A percentile compares a stretch with the other conserved stretches of the same genome.
Evolutionary conservation across 2,797 vertebrate genomes (phyloP).

Genomic region (Carcharodon carcharias): DNA sequence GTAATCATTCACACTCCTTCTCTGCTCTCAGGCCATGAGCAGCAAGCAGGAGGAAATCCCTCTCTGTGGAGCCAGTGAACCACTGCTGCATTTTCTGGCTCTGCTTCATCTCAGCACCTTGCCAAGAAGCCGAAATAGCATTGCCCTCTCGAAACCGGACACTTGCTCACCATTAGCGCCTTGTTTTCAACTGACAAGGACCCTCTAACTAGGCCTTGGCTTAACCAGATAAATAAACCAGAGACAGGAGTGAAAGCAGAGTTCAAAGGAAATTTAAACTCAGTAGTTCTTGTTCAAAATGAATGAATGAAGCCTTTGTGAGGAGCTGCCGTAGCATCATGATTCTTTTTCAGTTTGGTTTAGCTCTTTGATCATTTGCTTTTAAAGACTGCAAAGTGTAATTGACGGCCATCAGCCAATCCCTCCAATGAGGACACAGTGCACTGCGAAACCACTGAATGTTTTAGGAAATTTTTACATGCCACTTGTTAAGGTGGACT

Average conservation of each 20-base stretch:
- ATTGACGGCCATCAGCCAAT: background rate
- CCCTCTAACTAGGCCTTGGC: background rate
- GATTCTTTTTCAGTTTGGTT: background rate
- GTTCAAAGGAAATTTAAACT: background rate
- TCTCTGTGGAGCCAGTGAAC: background rate
- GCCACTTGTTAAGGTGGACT: background rate
- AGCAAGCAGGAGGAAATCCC: background rate
- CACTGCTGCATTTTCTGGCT: background rate
- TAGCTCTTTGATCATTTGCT: background rate
- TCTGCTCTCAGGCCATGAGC: background rate
- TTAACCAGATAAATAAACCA: background rate
- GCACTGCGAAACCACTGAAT: background rate
- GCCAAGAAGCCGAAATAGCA: background rate
- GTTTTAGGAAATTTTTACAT: no score
- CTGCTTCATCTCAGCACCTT: background rate
- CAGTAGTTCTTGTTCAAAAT: background rate
- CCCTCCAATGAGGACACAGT: background rate
- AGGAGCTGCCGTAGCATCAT: background rate
- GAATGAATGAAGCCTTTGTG: background rate
- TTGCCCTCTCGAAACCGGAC: background rate
- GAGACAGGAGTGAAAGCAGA: background rate
- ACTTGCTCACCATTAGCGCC: background rate
- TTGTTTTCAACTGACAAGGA: no score
- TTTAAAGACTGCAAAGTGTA: background rate
- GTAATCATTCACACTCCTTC: rapidly evolving